Evolutionary conservation across 2,113 vertebrate genomes (phyloP).

Genomic region (Spheniscus mendiculus): DNA sequence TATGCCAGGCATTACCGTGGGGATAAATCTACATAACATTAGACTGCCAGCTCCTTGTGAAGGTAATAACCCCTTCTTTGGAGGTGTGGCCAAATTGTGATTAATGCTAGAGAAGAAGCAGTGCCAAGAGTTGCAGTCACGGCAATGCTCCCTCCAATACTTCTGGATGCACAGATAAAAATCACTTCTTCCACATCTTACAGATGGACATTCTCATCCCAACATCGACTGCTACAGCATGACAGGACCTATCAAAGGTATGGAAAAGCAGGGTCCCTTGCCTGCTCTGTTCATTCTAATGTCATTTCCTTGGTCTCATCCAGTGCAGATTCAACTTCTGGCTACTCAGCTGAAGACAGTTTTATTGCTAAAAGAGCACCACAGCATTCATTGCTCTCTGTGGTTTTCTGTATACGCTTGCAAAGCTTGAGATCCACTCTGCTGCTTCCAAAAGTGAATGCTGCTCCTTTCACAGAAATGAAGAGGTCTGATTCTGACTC

Average conservation of each 20-base stretch:
- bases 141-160: background rate
- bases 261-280: background rate
- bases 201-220: background rate
- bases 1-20: accelerated
- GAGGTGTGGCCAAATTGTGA: background rate
- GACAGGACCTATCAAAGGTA: background rate
- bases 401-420: background rate
- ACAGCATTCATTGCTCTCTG: background rate
- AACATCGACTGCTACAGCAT: background rate
- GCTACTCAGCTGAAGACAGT: background rate
- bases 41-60: background rate
- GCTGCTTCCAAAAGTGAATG: background rate
- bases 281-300: background rate
- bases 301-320: background rate
- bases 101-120: background rate
- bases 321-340: background rate
- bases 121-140: background rate
- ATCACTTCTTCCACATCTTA: background rate
- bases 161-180: background rate
- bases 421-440: background rate
- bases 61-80: background rate
- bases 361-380: background rate
- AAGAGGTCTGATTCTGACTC: background rate
- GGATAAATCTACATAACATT: background rate
- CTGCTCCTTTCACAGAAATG: background rate